These are phyloP conservation scores for Dryobates pubescens DNA, from an alignment of 2,797 vertebrate species.

Conservation along the genomic window DNA sequence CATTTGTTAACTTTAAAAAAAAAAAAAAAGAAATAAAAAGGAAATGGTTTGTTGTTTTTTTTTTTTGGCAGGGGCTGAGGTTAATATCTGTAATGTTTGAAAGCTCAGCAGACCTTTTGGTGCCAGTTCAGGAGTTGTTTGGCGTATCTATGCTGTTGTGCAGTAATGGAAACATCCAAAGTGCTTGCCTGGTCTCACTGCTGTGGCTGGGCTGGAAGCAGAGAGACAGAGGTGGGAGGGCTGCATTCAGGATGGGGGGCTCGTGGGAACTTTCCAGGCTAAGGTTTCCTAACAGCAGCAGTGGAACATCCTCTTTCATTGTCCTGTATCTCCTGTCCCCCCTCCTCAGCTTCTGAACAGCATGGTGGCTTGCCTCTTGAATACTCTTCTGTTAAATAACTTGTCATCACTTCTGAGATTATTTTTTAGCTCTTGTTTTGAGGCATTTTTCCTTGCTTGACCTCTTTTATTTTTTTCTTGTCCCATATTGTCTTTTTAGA, in stretches of 20 bases:
- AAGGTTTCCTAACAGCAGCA: not conserved
- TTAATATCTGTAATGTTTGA: not conserved
- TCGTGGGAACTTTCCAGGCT: fast-evolving
- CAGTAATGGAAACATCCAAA: not conserved
- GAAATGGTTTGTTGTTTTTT: too few relatives aligned
- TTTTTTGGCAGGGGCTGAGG: not conserved
- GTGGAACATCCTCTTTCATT: not conserved
- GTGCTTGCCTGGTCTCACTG: too few relatives aligned
- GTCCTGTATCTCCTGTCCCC: not conserved
- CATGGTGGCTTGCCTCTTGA: not conserved
- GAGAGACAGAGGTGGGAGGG: not conserved
- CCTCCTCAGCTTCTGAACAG: not conserved
- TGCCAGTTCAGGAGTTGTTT: not conserved
- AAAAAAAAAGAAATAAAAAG: too few relatives aligned
- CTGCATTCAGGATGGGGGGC: not conserved
- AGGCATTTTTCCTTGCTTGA: not conserved
- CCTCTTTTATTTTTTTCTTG: not conserved
- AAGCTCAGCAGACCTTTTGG: not conserved
- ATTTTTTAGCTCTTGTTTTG: not conserved
- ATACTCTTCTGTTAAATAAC: not conserved
- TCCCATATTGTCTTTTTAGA: not conserved
- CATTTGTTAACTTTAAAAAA: not conserved
- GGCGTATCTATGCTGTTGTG: not conserved
- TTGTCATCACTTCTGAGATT: not conserved
- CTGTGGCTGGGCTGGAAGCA: not conserved